Percentiles rank a stretch among this genome's conserved stretches.
Conservation (phyloP, 2,797 vertebrate species). For the Anisognathus igniventris region DNA sequence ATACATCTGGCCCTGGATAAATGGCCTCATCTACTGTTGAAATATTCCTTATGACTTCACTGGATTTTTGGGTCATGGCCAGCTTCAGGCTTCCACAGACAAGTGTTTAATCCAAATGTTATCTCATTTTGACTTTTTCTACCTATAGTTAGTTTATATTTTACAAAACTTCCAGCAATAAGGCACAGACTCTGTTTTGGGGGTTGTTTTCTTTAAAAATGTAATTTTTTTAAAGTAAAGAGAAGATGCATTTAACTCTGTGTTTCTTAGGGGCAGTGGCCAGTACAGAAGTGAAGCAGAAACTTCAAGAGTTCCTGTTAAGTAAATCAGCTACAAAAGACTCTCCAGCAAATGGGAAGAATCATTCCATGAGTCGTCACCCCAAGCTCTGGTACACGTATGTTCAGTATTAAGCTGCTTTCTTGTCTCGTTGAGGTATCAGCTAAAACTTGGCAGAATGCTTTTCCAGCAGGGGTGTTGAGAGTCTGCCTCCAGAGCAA, state of each 20-base stretch:
- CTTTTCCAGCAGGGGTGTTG: not conserved
- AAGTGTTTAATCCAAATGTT: not conserved
- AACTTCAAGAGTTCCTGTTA: slow-evolving; percentile 98
- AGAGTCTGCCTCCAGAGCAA: not conserved
- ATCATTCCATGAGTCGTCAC: slow-evolving; percentile 87
- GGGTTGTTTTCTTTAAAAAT: not conserved
- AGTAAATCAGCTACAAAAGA: slow-evolving; percentile 96
- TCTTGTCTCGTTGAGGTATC: not conserved
- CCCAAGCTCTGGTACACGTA: slow-evolving; percentile 97
- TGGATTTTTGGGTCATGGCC: not conserved
- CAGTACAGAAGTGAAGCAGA: slow-evolving; percentile 98
- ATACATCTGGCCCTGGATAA: slow-evolving; percentile 27
- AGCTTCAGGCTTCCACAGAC: not conserved
- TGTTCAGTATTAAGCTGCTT: slow-evolving; percentile 71
- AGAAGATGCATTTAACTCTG: not conserved
- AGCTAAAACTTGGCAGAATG: not conserved
- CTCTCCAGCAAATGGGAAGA: slow-evolving; percentile 81
- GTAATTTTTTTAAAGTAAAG: not conserved
- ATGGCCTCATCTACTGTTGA: slow-evolving; percentile 12
- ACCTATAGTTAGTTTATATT: not conserved
- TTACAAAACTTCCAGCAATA: not conserved
- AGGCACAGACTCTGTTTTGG: not conserved
- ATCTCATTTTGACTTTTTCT: slow-evolving; percentile 4
- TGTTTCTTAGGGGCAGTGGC: slow-evolving; percentile 90
- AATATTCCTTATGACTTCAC: slow-evolving; percentile 21